Evolutionary conservation across 1,140 invertebrate species (phyloP), one percentile per base, ranked within the genome.

Genomic region (Drosophila teissieri): DNA sequence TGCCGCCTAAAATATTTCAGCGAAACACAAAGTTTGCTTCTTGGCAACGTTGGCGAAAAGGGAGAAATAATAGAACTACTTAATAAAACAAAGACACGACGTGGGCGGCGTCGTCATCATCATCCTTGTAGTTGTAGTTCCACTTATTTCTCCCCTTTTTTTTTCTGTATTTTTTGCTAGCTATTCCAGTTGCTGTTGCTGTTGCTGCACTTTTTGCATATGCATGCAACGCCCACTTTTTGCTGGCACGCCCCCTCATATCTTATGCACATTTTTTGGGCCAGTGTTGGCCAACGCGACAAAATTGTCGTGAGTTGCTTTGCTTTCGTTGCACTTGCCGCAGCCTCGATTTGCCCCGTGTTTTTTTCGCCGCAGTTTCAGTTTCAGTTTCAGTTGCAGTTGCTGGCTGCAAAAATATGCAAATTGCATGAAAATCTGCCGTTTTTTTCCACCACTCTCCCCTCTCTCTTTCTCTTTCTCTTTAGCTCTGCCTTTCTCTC

Each of bases 51-150:
- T 73, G 39, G 60, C 40, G 73, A 52, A 65, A 51, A 74, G 48
- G 60, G 65, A 40, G 62, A 79, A 78, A 81, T 78, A 81, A 74
- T 60, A 82, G 75, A 79, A 83, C 83, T 83, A 76, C 83, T 86
- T 79, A 88, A 88, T 88, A 77, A 83, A 88, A 88, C 79, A 86
- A 86, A 88, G 84, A 77, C 79, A 82, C 54, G 45, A 42, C 42
- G 83, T 76, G 65, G 82, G 74, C 69, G 82, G 45, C 61, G 49
- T 46, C 19, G 19, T 19, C 56, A 57, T 63, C 67, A 57, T 63
- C 62, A 62, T 62, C 34, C 46, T 73, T 39, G 36, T 48, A 36
- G 22, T 73, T 45, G 42, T 37, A 19, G 24, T 40, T 57, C 36
- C 31, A 44, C 31, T 37, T 37, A 0, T 37, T 7, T 37, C 4